Base-by-base conservation (phyloP, 1,140 invertebrate genomes). In the Ctenoplectra terminalis region DNA sequence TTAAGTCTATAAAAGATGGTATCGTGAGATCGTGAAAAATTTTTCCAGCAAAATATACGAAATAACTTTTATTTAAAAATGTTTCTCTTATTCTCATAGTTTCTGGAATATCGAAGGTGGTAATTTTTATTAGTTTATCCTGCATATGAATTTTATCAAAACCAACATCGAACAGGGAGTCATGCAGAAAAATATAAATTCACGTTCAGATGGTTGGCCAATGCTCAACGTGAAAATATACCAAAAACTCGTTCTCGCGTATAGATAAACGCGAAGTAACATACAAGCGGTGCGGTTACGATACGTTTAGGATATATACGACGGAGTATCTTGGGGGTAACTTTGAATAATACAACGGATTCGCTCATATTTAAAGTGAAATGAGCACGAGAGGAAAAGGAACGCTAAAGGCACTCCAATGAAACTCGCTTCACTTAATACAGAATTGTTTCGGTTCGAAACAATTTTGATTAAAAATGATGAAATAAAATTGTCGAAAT, bases 271-370 rank as follows among this genome's bases (percentile, higher is more conserved):
- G 23, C 66, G 17, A 61, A 29, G 66, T 78, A 78, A 78, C 54
- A 6, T 78, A 70, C 52, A 78, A 60, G 64, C 54, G 66, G 26
- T 29, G 72, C 84, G 80, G 75, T 88, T 87, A 89, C 81, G 82
- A 86, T 84, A 89, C 74, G 66, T 84, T 89, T 88, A 83, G 83
- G 76, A 88, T 88, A 81, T 81, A 84, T 81, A 85, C 77, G 87
- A 81, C 54, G 43, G 66, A 37, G 69, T 66, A 43, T 63, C 80
- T 82, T 54, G 31, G 23, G 71, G 82, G 60, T 69, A 75, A 88
- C 64, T 85, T 78, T 90, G 88, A 90, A 90, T 90, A 89, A 90
- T 89, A 74, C 73, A 91, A 79, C 70, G 80, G 82, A 86, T 83
- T 88, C 82, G 40, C 81, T 83, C 69, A 84, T 86, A 75, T 84